These are phyloP conservation scores for Argyresthia albistria DNA, from an alignment of 2,888 invertebrate species.

Conservation along the genomic window DNA sequence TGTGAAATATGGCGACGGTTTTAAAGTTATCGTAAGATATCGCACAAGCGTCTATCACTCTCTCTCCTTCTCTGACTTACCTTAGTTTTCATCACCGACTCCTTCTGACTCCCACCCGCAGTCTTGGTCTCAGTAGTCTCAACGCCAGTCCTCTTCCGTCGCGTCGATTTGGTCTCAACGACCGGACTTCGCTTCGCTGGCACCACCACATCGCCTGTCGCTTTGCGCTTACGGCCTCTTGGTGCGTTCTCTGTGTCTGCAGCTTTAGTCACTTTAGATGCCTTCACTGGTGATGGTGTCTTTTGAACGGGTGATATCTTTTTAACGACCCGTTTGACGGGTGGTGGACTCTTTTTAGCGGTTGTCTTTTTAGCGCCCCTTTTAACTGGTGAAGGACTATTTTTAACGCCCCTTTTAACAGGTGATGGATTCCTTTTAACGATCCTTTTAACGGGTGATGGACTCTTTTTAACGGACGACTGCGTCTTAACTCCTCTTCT, in stretches of 20 bases:
- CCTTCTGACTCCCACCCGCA: neutral
- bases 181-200: neutral
- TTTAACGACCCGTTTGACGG: neutral
- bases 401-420: neutral
- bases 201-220: neutral
- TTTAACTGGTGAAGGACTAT: no score
- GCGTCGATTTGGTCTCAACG: neutral
- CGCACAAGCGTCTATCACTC: no score
- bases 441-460: neutral
- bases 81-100: no score
- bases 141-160: neutral
- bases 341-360: no score
- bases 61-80: no score
- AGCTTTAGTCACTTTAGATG: neutral
- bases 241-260: neutral
- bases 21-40: no score
- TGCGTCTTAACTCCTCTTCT: constrained; percentile 14
- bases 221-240: constrained; percentile 8
- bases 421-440: no score
- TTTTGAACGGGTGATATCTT: neutral
- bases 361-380: neutral
- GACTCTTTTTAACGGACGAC: neutral
- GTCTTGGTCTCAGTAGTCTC: neutral
- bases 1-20: no score
- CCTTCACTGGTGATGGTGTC: no score